Evolutionary conservation across 37 sponge, comb jelly and placozoan species (phyloP).

Genomic region (Aplysina aerophoba): DNA sequence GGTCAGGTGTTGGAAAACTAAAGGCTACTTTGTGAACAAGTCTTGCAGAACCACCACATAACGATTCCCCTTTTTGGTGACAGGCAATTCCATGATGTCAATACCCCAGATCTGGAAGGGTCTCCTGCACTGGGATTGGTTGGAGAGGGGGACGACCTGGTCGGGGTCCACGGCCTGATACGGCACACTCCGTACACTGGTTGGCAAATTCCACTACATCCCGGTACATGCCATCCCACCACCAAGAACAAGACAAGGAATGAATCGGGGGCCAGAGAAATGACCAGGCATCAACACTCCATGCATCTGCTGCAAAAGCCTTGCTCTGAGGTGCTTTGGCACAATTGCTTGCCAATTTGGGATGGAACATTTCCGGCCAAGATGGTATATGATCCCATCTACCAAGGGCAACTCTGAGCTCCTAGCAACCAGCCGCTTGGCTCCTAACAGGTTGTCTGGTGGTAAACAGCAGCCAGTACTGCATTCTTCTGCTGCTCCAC

Average conservation of each 20-base stretch:
- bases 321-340: conserved; percentile 35
- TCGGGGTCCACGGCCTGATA: conserved; percentile 38
- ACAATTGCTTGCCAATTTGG: conserved; percentile 43
- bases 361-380: conserved; percentile 32
- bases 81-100: no score
- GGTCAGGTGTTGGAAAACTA: conserved; percentile 57
- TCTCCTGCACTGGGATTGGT: conserved; percentile 58
- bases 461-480: conserved; percentile 33
- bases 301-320: conserved; percentile 28
- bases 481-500: conserved; percentile 62
- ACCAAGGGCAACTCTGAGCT: conserved; percentile 1
- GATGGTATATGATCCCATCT: conserved; percentile 51
- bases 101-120: conserved; percentile 59
- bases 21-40: conserved; percentile 59
- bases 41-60: conserved; percentile 68
- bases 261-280: conserved; percentile 39
- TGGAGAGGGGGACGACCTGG: conserved; percentile 42
- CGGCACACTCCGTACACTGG: conserved; percentile 62
- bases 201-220: conserved; percentile 26
- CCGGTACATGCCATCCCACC: conserved; percentile 66
- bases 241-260: conserved; percentile 33
- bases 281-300: conserved; percentile 32
- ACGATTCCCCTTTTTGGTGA: conserved; percentile 36
- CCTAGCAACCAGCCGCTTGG: conserved; percentile 23
- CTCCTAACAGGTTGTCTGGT: not conserved